Base-by-base conservation (phyloP, 1,140 invertebrate species). In the Cyphomyrmex costatus region DNA sequence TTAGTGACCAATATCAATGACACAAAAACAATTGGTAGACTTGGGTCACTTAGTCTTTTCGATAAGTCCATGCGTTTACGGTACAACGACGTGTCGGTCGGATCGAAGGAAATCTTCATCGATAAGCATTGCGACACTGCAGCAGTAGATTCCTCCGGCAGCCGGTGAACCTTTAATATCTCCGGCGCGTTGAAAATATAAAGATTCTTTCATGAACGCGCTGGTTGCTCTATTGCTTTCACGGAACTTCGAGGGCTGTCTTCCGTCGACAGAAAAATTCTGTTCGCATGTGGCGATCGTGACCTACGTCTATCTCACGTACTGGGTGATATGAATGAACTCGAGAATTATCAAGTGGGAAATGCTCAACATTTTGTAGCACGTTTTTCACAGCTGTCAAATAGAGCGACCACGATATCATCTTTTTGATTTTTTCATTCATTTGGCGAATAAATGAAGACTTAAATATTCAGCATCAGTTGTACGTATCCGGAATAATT, bases 181-280 rank as follows among this genome's bases (percentile, higher is more conserved):
- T 21, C n/a, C 27, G 24, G 66, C 79, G 68, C 66, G 36, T 83
- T 14, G 68, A 73, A 83, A 83, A 83, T 73, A 83, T 83, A 83
- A 36, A 83, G 36, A 83, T 83, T 83, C 66, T 46, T 60, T 24
- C 36, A 30, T 36, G 77, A 79, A 14, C 46, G 51, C 61, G 21
- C 42, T 16, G 46, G 19, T 8, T n/a, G 21, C 36, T 60, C 79
- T 73, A 60, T 60, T 60, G 79, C 79, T 42, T 60, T 14, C 36
- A 27, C 36, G 36, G 79, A 61, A 83, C 79, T 83, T 60, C 49
- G 53, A 83, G 36, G 27, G 12, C 53, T 16, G 36, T 30, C 66
- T 83, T 73, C n/a, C 53, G 6, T 12, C 4, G 79, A 30, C 24
- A 53, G 36, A 73, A 49, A 60, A 83, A 83, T 83, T 83, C 53